A percentile compares a stretch with the other conserved stretches of the same genome.
Evolutionary conservation across 2,888 invertebrate genomes (phyloP).

Genomic region (Andrena hattorfiana): DNA sequence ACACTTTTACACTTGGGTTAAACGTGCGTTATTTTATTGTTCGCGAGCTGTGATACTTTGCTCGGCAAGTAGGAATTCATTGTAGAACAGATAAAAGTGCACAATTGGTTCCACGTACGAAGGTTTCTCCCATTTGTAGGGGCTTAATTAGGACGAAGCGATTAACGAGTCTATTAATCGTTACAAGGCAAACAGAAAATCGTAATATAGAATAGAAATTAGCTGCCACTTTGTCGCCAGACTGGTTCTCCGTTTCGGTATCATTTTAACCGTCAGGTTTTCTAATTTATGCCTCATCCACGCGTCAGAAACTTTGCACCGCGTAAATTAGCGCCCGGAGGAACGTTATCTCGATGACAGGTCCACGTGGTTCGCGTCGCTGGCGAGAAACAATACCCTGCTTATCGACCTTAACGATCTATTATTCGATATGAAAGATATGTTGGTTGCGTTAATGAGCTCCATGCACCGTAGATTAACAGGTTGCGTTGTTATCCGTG

Average conservation of each 20-base stretch:
- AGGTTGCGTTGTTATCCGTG: conserved; percentile 33
- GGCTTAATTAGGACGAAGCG: conserved; percentile 15
- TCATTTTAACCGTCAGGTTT: conserved; percentile 12
- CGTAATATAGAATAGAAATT: background rate
- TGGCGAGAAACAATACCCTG: conserved; percentile 44
- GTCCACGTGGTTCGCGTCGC: conserved; percentile 39
- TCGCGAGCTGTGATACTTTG: too few species aligned
- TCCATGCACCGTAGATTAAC: conserved; percentile 44
- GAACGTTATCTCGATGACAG: conserved; percentile 47
- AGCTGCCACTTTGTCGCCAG: background rate
- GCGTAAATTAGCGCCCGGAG: conserved; percentile 57
- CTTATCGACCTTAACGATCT: conserved; percentile 60
- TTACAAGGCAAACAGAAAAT: conserved; percentile 8
- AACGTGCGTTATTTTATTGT: too few species aligned
- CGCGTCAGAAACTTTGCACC: conserved; percentile 44
- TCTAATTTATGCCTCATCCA: conserved; percentile 50
- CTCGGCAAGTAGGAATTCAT: too few species aligned
- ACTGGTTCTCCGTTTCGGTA: conserved; percentile 12
- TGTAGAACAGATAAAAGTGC: background rate
- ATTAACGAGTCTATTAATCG: conserved; percentile 17
- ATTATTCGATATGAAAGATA: conserved; percentile 49
- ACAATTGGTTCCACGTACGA: background rate
- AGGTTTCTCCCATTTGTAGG: background rate
- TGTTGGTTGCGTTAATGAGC: conserved; percentile 50
- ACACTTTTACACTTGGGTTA: too few species aligned